Base-by-base conservation (phyloP, 2,888 invertebrate species). In the Cryptus armator region DNA sequence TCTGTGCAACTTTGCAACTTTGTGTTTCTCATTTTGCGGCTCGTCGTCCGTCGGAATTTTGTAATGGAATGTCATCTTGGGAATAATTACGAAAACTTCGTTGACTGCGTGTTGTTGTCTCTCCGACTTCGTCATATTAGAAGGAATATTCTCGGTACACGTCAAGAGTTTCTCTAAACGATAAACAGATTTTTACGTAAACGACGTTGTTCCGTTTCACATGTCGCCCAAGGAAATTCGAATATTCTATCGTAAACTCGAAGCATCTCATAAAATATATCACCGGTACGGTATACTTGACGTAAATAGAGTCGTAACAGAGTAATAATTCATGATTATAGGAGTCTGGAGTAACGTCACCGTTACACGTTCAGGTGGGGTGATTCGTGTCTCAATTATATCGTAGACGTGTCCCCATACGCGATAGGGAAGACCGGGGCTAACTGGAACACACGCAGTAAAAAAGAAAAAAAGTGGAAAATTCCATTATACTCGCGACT, bases 221-320 rank as follows among this genome's bases (percentile, higher is more conserved):
- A 19, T 9, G 29, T 44, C 44, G 10, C 5, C 16, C 6, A 37
- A 37, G 37, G 9, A 71, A 81, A 79, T 78, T 79, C 29, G 48
- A 80, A 77, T 66, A 77, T 66, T 59, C 44, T 24, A 74, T 64
- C 32, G 32, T 24, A 53, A 62, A 53, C 62, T 72, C 71, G 72
- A 32, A 68, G 46, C 66, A 56, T 66, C 53, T 32, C 66, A 56
- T 81, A 77, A 84, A 77, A 19, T 44, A 71, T 72, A 66, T 76
- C 56, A 29, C 59, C 24, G 29, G 19, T 53, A 84, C 62, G 56
- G 71, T 56, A 71, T 48, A 81, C 53, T 68, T 29, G 51, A 83
- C 83, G 68, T 83, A 83, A 85, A 83, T 83, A 72, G 72, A 72
- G 72, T 24, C 80, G 76, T 83, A 72, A 85, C 83, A 67, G 72